Base-by-base conservation (phyloP, 2,113 vertebrate species). In the Aramus guarauna region DNA sequence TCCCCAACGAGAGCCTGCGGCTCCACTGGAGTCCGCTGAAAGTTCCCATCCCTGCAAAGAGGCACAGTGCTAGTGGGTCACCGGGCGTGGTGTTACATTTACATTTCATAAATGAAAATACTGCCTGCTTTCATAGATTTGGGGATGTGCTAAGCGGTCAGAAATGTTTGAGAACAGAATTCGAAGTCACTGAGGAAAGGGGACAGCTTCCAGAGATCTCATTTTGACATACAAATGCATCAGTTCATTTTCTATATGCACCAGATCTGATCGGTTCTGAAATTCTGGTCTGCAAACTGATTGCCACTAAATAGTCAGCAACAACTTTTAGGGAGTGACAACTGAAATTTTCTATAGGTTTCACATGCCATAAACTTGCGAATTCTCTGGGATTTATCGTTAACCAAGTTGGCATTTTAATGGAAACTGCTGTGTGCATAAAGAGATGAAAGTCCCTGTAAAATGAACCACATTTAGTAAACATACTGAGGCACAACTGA, bases 41-140 rank as follows among this genome's bases (percentile, higher is more conserved):
- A 43, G 43, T 72, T 92, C 76, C 48, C 36, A 19, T 30, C 47
- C 68, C 63, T 17, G 47, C 53, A 19, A 47, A 47, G 47, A 43
- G 36, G 11, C 55, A 36, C 12, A 0, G 0, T 50, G 24, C 22
- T 17, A 15, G 24, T 5, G 2, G 1, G 0, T 79, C 58, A 64
- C 17, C 18, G 39, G 29, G 21, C 5, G 1, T 56, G 34, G 52
- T 26, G 26, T 81, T n/a, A 89, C 88, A 66, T 66, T 37, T 2
- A 0, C n/a, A n/a, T n/a, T n/a, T 36, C 59, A 21, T 30, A 69
- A 80, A 37, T 67, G 4, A 74, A 85, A 71, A 73, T 18, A 12
- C 24, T 9, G 3, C 0, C 0, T 60, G 59, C 41, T 88, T 41
- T 43, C 2, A 0, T 26, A 16, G 41, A 36, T 26, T 4, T 32